Percentiles rank a stretch among this genome's conserved stretches.
Conservation (phyloP, 2,888 invertebrate species). For the Aelia acuminata region DNA sequence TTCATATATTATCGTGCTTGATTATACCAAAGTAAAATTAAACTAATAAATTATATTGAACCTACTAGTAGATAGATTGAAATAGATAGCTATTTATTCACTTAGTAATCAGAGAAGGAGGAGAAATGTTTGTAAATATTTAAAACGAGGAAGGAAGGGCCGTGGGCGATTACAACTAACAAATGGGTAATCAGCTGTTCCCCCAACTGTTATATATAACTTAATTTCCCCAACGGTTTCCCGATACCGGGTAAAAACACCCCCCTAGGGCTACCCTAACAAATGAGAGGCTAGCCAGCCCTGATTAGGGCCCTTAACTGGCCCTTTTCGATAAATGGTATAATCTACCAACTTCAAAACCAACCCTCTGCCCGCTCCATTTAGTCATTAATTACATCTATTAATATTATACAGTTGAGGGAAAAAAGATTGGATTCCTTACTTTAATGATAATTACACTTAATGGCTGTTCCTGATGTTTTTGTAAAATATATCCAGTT, state of each 20-base stretch:
- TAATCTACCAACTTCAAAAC: slow-evolving; percentile 57
- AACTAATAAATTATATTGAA: not conserved
- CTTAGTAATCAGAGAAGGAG: not conserved
- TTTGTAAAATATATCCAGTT: slow-evolving; percentile 4
- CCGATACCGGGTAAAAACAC: slow-evolving; percentile 55
- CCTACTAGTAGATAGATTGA: not conserved
- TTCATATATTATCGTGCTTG: not conserved
- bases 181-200: slow-evolving; percentile 31
- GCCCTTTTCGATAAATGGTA: slow-evolving; percentile 54
- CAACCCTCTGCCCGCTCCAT: slow-evolving; percentile 45
- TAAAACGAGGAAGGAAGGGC: slow-evolving; percentile 15
- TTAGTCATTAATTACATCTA: slow-evolving; percentile 53
- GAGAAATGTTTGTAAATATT: slow-evolving; percentile 43
- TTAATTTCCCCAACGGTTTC: slow-evolving; percentile 53
- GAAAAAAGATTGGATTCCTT: slow-evolving; percentile 12
- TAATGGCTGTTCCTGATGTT: slow-evolving; percentile 9
- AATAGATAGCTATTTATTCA: not conserved
- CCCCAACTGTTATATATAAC: slow-evolving; percentile 51
- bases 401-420: slow-evolving; percentile 31
- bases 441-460: slow-evolving; percentile 7
- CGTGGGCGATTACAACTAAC: slow-evolving; percentile 39
- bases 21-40: not conserved
- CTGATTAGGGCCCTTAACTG: slow-evolving; percentile 54
- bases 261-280: slow-evolving; percentile 54
- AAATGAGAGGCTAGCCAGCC: slow-evolving; percentile 52